These are phyloP conservation scores for Lepidochitona cinerea DNA, from an alignment of 2,888 invertebrate species.

Conservation along the genomic window DNA sequence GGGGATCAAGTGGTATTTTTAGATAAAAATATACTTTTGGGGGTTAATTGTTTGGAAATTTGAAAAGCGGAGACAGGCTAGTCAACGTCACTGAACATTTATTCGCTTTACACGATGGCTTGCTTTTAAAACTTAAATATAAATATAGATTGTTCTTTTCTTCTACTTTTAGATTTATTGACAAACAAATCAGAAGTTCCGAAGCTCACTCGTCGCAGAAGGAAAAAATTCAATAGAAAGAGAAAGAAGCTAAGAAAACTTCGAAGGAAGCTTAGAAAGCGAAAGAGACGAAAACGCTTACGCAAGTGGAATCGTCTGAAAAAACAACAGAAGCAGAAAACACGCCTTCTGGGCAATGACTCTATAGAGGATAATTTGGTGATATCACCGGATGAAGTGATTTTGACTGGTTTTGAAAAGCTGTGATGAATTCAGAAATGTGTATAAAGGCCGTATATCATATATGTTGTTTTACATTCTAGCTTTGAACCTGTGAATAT, in stretches of 20 bases:
- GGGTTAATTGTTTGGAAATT: too few relatives aligned
- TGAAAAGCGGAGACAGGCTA: too few relatives aligned
- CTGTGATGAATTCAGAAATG: background rate
- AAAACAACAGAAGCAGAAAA: background rate
- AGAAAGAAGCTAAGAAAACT: background rate
- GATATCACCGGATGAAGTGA: background rate
- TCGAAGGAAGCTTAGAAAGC: background rate
- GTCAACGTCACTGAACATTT: too few relatives aligned
- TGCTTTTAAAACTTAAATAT: too few relatives aligned
- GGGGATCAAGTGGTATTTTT: too few relatives aligned
- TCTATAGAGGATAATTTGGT: background rate
- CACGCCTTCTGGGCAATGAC: background rate
- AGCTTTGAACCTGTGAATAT: too few relatives aligned
- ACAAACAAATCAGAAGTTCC: constrained; percentile 5
- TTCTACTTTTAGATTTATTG: constrained; percentile 11
- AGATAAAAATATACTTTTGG: too few relatives aligned
- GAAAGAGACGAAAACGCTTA: background rate
- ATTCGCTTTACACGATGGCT: too few relatives aligned
- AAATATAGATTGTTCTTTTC: too few relatives aligned
- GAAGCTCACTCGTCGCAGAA: background rate
- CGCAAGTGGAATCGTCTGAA: background rate
- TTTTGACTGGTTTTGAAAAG: background rate
- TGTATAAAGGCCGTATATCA: too few relatives aligned
- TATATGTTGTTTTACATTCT: too few relatives aligned
- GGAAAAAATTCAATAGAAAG: background rate